phyloP scores from a whole-genome alignment of 2,888 invertebrate species.

The Chrysolina oricalcia region DNA sequence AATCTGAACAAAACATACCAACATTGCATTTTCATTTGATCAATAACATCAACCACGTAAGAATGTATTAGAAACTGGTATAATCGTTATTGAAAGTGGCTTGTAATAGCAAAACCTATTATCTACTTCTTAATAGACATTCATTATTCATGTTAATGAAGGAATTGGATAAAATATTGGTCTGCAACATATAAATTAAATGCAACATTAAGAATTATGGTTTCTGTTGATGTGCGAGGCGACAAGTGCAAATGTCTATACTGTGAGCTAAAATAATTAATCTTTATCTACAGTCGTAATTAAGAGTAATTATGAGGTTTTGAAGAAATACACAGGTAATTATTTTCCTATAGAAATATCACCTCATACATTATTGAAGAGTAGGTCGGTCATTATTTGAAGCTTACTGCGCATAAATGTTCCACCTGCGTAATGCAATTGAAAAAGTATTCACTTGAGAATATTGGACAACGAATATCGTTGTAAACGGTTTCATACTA shows the following conservation, averaged over 20 bases:
- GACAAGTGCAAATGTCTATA: constrained; percentile 39
- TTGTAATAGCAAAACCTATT: constrained; percentile 5
- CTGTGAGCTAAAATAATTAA: constrained; percentile 46
- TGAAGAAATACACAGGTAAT: constrained; percentile 31
- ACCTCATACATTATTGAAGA: constrained; percentile 37
- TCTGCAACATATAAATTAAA: constrained; percentile 22
- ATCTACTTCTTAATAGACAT: neutral
- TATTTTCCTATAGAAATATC: constrained; percentile 33
- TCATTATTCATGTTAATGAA: constrained; percentile 25
- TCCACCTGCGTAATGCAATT: too few relatives aligned
- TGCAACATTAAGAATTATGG: constrained; percentile 22
- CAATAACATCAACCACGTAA: neutral
- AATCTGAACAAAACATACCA: too few relatives aligned
- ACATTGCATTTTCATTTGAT: too few relatives aligned
- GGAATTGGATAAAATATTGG: constrained; percentile 26
- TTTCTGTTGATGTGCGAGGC: constrained; percentile 22
- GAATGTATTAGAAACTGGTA: neutral
- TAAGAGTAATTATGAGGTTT: constrained; percentile 38
- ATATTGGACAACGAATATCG: too few relatives aligned
- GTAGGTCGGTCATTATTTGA: neutral
- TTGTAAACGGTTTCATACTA: too few relatives aligned
- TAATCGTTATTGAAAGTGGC: constrained; percentile 8
- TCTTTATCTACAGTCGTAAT: constrained; percentile 48
- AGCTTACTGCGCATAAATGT: neutral
- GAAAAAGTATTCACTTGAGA: too few relatives aligned